A percentile compares a stretch with the other conserved stretches of the same genome.
Evolutionary conservation across 2,888 invertebrate species (phyloP).

Genomic region (Strigamia crassipes): DNA sequence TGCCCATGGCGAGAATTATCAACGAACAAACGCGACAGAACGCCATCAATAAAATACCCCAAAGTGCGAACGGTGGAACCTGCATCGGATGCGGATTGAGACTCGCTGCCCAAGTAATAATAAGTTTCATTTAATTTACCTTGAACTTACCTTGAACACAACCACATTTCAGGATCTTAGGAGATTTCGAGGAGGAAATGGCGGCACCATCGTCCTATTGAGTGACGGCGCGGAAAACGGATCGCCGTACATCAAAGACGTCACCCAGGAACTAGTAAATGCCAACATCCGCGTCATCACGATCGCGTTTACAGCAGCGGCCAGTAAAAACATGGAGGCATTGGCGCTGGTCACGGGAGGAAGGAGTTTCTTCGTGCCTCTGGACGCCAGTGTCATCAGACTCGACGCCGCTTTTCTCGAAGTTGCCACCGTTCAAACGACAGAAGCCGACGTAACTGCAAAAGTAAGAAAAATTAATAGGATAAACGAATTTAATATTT

Average conservation of each 20-base stretch:
- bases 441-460: neutral
- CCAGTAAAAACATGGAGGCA: neutral
- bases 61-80: neutral
- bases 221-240: slow-evolving; percentile 48
- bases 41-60: slow-evolving; percentile 46
- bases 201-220: slow-evolving; percentile 48
- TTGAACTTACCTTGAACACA: too few relatives aligned
- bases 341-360: slow-evolving; percentile 6
- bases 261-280: slow-evolving; percentile 31
- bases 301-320: slow-evolving; percentile 46
- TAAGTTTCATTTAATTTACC: too few relatives aligned
- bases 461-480: neutral
- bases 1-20: neutral
- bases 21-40: slow-evolving; percentile 10
- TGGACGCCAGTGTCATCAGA: neutral
- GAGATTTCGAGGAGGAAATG: neutral
- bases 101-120: slow-evolving; percentile 42
- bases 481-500: neutral
- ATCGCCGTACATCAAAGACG: slow-evolving; percentile 45
- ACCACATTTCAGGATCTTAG: slow-evolving; percentile 4
- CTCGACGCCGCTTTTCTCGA: slow-evolving; percentile 38
- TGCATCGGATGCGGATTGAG: slow-evolving; percentile 49
- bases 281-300: slow-evolving; percentile 46
- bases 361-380: slow-evolving; percentile 19
- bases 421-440: slow-evolving; percentile 3